Percentiles rank a stretch among this genome's conserved stretches.
phyloP scores from a whole-genome alignment of 1,140 invertebrate genomes.

The Lasioglossum baleicum region DNA sequence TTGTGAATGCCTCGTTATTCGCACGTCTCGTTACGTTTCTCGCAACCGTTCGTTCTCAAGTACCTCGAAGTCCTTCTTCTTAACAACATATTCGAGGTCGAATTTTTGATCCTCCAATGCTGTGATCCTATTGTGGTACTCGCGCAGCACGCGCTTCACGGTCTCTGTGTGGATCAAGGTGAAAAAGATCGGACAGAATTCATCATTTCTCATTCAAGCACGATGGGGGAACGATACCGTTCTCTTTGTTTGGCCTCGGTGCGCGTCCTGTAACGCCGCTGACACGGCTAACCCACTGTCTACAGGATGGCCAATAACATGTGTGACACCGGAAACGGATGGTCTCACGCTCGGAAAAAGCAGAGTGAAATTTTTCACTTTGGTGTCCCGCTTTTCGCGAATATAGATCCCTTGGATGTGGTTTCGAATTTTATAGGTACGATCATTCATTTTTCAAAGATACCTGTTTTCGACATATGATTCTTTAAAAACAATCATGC shows the following conservation, averaged over 20 bases:
- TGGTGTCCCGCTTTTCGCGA: too few relatives aligned
- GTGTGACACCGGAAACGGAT: too few relatives aligned
- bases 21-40: conserved; percentile 49
- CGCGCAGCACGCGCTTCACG: conserved; percentile 90
- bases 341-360: too few relatives aligned
- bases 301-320: too few relatives aligned
- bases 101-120: conserved; percentile 97
- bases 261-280: too few relatives aligned
- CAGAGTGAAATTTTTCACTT: too few relatives aligned
- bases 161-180: conserved; percentile 74
- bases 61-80: conserved; percentile 98
- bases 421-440: too few relatives aligned
- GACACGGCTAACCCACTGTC: too few relatives aligned
- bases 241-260: conserved; percentile 4
- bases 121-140: conserved; percentile 93
- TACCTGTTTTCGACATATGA: too few relatives aligned
- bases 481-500: too few relatives aligned
- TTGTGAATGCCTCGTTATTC: conserved; percentile 48
- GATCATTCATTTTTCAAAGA: too few relatives aligned
- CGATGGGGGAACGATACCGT: background rate
- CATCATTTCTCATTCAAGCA: conserved; percentile 3
- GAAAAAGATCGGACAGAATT: conserved; percentile 49
- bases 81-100: conserved; percentile 98
- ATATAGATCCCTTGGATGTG: too few relatives aligned
- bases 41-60: conserved; percentile 50